Conservation (phyloP, 2,888 invertebrate species). For the Caenorhabditis plicata region DNA sequence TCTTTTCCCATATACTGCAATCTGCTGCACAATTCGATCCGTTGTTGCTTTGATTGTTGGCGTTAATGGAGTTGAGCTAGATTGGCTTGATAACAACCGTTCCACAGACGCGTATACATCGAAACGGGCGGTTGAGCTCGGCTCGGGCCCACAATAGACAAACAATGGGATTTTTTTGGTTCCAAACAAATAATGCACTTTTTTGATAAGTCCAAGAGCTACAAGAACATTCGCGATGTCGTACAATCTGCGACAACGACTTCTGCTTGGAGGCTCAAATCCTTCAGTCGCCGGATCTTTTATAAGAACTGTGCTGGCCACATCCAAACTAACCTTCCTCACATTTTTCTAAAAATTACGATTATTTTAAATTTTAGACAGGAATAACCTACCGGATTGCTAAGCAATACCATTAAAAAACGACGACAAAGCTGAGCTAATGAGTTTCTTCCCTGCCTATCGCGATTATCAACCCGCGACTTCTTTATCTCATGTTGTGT, state of each 20-base stretch:
- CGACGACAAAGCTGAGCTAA: constrained; percentile 62
- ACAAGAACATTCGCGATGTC: constrained; percentile 80
- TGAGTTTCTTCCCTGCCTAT: constrained; percentile 52
- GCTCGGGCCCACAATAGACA: constrained; percentile 64
- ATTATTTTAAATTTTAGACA: background rate
- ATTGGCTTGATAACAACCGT: constrained; percentile 21
- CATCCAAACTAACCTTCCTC: constrained; percentile 61
- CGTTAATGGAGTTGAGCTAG: constrained; percentile 34
- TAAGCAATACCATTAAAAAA: constrained; percentile 64
- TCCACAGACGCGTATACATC: constrained; percentile 37
- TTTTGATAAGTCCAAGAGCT: constrained; percentile 76
- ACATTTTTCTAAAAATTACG: constrained; percentile 45
- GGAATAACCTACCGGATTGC: constrained; percentile 52
- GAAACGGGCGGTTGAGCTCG: constrained; percentile 41
- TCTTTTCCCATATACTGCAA: constrained; percentile 34
- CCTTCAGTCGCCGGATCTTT: constrained; percentile 63
- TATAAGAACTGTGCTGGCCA: constrained; percentile 63
- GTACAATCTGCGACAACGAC: constrained; percentile 73
- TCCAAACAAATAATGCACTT: constrained; percentile 70
- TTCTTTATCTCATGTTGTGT: constrained; percentile 4
- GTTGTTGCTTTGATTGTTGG: constrained; percentile 39
- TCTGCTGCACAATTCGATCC: constrained; percentile 23
- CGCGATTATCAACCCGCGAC: constrained; percentile 35
- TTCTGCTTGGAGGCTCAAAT: constrained; percentile 62
- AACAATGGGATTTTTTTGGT: constrained; percentile 66